Conservation (phyloP, 2,797 vertebrate species). For the Cryptoblepharus egeriae region DNA sequence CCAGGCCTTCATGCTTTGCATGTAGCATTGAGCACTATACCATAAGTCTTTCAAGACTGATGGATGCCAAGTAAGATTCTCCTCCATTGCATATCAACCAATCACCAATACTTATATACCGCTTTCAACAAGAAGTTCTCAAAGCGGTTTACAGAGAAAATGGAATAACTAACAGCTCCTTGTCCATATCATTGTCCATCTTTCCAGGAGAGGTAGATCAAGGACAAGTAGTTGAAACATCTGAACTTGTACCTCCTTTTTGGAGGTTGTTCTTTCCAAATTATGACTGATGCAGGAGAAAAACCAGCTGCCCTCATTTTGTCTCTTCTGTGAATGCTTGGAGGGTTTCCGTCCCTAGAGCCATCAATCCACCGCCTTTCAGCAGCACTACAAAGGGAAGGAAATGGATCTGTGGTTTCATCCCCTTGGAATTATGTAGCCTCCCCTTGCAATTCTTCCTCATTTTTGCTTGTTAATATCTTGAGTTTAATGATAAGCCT, state of each 20-base stretch:
- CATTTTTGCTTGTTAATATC: constrained; percentile 73
- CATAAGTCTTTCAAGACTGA: too few relatives aligned
- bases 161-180: too few relatives aligned
- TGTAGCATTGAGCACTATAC: too few relatives aligned
- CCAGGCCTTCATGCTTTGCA: too few relatives aligned
- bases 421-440: constrained; percentile 64
- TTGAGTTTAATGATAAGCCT: constrained; percentile 78
- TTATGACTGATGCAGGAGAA: neutral
- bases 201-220: neutral
- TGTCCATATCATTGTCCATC: neutral
- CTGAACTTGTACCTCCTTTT: neutral
- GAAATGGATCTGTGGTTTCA: constrained; percentile 45
- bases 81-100: neutral
- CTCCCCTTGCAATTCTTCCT: constrained; percentile 45
- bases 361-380: neutral
- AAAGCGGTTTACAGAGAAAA: too few relatives aligned
- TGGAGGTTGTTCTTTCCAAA: neutral
- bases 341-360: constrained; percentile 25
- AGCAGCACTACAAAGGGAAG: constrained; percentile 21
- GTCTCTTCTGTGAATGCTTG: constrained; percentile 24
- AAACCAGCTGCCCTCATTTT: constrained; percentile 1
- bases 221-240: neutral
- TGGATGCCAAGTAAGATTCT: too few relatives aligned
- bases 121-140: too few relatives aligned
- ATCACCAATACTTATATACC: too few relatives aligned